Percentiles rank a stretch among this genome's conserved stretches.
Evolutionary conservation across 2,113 vertebrate genomes (phyloP).

Genomic region (Marmota monax): DNA sequence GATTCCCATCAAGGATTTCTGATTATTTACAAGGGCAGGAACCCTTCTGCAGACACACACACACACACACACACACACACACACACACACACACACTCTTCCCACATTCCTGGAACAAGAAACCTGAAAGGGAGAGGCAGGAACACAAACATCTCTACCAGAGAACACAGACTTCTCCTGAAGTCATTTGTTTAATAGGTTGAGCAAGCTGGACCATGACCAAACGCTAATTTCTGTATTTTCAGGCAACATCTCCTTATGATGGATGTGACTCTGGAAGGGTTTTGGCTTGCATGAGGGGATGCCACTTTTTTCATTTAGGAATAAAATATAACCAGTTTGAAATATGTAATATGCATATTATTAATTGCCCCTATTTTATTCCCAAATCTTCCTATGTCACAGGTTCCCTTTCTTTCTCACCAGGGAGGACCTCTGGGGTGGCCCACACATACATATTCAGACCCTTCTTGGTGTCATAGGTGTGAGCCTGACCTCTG

Average conservation of each 20-base stretch:
- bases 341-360: not conserved
- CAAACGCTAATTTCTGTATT: conserved; percentile 10
- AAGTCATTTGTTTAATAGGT: conserved; percentile 29
- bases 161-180: not conserved
- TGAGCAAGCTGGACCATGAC: not conserved
- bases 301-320: not conserved
- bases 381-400: not conserved
- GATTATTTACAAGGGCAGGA: not conserved
- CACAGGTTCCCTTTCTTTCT: not conserved
- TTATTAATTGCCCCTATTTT: not conserved
- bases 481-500: not conserved
- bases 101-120: not conserved
- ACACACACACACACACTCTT: no score
- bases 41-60: not conserved
- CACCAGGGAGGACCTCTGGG: not conserved
- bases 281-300: not conserved
- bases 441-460: not conserved
- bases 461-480: not conserved
- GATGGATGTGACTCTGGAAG: not conserved
- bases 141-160: not conserved
- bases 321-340: not conserved
- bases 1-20: not conserved
- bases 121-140: not conserved
- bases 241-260: not conserved
- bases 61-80: no score